Evolutionary conservation across 2,113 vertebrate genomes (phyloP), one percentile per base, ranked within the genome.

Genomic region (Pyxicephalus adspersus): DNA sequence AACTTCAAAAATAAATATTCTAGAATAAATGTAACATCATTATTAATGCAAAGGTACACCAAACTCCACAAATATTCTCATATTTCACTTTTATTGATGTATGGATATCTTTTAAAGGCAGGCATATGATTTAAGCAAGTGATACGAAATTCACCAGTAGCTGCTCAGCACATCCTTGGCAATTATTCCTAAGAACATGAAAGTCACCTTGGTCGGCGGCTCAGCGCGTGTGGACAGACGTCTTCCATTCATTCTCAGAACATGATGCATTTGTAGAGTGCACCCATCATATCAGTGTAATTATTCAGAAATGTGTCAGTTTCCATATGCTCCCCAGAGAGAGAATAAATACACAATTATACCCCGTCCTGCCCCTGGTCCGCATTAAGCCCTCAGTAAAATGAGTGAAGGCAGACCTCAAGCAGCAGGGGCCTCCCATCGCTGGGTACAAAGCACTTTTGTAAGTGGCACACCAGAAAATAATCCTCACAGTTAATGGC

Each of bases 301-400:
- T 63, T 55, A 80, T 58, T 81, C 67, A 81, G 64, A 81, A 81
- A 73, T 58, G 68, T 81, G 67, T 81, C 68, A 64, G 55, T 81
- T 81, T 73, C 78, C 78, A 64, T 34, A 54, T n/a, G 38, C 68
- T 81, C 78, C 45, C 78, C 61, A 45, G 67, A 72, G 78, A 63
- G 55, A 17, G 68, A 81, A 81, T 73, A 68, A 81, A 81, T 81
- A 55, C 68, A 28, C 77, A 73, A 81, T 64, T 64, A 73, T 73
- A 23, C 67, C 66, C 66, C 64, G 66, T 61, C 67, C n/a, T 25
- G 77, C 77, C 64, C 54, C 52, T 23, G 26, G 34, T 64, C 57
- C 50, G 67, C 77, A 25, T 25, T 45, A 80, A 65, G 64, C 38
- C 77, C 31, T 52, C 55, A 50, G 50, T 67, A 55, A 52, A 38